Base-by-base conservation (phyloP, 2,113 vertebrate species). In the Ginglymostoma cirratum region DNA sequence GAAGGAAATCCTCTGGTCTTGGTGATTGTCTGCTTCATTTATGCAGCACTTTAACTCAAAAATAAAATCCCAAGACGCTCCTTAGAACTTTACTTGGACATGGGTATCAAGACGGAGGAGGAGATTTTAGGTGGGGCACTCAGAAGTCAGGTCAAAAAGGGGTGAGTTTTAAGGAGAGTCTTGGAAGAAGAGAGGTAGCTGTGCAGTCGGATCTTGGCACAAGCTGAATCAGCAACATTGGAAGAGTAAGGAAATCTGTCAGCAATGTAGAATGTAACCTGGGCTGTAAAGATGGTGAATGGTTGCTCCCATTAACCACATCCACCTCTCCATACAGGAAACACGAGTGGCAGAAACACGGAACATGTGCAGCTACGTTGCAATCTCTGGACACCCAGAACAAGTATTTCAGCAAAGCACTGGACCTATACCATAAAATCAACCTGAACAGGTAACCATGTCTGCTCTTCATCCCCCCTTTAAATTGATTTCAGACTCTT, bases 301-400 rank as follows among this genome's bases (percentile, higher is more conserved):
- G 12, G 17, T 14, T 23, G 61, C 34, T 66, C 34, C 34, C 30
- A 23, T n/a, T 19, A 2, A n/a, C 34, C 27, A 21, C 34, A 24
- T 38, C 89, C 21, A 23, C 61, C 87, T 93, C 61, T 0, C 89
- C 2, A 10, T 30, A 0, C 72, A 98, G 98, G 98, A 98, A 96
- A 52, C 98, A 98, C 0, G 98, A 98, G 27, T 98, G 98, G 98
- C 97, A 97, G 0, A 98, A 98, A 83, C 98, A 98, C 0, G 98
- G 98, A 3, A 98, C 98, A 48, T 98, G 98, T 24, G 98, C 97
- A 2, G 98, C 98, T 8, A 96, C 97, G 0, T 87, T 98, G 80
- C 95, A 96, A 0, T 0, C 95, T 30, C 97, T 98, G 45, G 96
- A 97, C 96, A 98, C 98, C 10, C 97, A 98, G 95, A 97, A 96